A percentile compares a stretch with the other conserved stretches of the same genome.
These are phyloP conservation scores for Diplosoma virens DNA, from an alignment of 23 tunicate genomes.

Conservation along the genomic window DNA sequence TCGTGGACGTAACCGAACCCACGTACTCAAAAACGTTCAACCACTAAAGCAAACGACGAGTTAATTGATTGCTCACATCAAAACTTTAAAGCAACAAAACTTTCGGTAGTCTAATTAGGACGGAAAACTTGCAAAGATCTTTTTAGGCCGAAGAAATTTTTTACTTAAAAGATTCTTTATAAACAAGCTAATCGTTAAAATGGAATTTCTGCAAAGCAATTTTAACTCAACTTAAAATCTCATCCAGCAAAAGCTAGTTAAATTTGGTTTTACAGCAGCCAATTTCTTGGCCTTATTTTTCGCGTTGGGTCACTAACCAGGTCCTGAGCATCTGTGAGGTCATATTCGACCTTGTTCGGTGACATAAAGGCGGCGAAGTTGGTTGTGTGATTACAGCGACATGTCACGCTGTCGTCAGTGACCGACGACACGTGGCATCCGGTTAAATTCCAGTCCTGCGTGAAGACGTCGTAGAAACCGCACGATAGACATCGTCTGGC, in stretches of 20 bases:
- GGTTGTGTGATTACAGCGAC: constrained; percentile 87
- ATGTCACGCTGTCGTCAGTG: constrained; percentile 62
- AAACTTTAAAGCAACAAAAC: not conserved
- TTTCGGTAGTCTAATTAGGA: too few species aligned
- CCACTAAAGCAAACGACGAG: constrained; percentile 53
- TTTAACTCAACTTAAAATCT: too few species aligned
- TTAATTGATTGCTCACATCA: not conserved
- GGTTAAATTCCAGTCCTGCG: constrained; percentile 30
- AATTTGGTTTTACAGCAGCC: too few species aligned
- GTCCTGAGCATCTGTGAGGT: constrained; percentile 44
- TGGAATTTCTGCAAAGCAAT: too few species aligned
- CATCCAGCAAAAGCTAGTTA: too few species aligned
- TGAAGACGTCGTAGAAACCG: constrained; percentile 45
- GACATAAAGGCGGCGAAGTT: constrained; percentile 92
- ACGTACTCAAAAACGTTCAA: constrained; percentile 58
- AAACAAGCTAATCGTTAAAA: too few species aligned
- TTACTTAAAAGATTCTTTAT: too few species aligned
- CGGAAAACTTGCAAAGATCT: too few species aligned
- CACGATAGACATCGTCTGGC: constrained; percentile 61
- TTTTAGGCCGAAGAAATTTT: too few species aligned
- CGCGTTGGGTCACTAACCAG: too few species aligned
- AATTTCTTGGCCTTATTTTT: too few species aligned
- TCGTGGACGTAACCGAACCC: constrained; percentile 63
- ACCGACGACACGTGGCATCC: constrained; percentile 55
- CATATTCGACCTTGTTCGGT: constrained; percentile 31